A percentile compares a stretch with the other conserved stretches of the same genome.
phyloP scores from a whole-genome alignment of 1,140 invertebrate species.

The Drosophila micromelanica region DNA sequence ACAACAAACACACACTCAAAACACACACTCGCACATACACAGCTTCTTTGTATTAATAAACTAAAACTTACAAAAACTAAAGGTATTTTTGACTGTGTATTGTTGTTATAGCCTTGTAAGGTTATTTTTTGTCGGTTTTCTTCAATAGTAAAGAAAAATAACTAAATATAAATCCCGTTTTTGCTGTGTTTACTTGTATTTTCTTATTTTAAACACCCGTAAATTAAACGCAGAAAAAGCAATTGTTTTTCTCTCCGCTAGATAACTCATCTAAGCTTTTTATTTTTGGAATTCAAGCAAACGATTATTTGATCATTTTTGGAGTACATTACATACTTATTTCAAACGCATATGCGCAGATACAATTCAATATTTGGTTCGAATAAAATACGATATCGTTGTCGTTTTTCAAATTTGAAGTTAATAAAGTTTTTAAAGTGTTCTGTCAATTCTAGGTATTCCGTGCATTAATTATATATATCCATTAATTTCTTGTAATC shows the following conservation, averaged over 20 bases:
- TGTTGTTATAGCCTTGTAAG: neutral
- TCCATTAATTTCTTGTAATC: conserved; percentile 31
- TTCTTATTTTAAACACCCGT: neutral
- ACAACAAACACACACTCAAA: conserved; percentile 50
- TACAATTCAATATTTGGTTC: conserved; percentile 76
- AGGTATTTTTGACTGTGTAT: neutral
- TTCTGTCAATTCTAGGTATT: conserved; percentile 37
- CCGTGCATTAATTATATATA: conserved; percentile 30
- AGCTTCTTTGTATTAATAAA: conserved; percentile 80
- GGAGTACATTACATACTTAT: conserved; percentile 79
- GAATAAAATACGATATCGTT: conserved; percentile 81
- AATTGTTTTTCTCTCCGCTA: conserved; percentile 68
- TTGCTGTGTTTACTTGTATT: neutral
- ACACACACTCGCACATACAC: conserved; percentile 22
- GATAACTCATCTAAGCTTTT: conserved; percentile 81
- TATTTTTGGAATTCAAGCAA: conserved; percentile 84
- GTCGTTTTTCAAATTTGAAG: conserved; percentile 50
- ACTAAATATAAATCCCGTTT: too few relatives aligned
- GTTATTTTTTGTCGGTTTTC: neutral
- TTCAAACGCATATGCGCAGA: conserved; percentile 75
- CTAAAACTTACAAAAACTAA: conserved; percentile 66
- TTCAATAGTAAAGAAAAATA: neutral
- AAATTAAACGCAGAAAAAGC: conserved; percentile 43
- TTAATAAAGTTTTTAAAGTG: conserved; percentile 57
- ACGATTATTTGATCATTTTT: conserved; percentile 76